phyloP scores from a whole-genome alignment of 64 coral and sea anemone species.

The Hydrozoanthus tunicans region DNA sequence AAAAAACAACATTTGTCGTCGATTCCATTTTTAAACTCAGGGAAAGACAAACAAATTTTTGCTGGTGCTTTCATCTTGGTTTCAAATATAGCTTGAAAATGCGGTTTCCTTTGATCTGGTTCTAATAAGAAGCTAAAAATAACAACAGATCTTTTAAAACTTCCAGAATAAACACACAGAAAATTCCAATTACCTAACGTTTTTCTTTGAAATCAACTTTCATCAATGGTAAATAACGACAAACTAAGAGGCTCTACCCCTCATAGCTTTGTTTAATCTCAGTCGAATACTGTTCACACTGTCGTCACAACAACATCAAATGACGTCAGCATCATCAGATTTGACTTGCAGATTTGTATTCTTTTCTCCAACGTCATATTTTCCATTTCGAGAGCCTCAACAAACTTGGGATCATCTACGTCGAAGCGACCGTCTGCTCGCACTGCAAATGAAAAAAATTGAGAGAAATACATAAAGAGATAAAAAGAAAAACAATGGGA shows the following conservation, averaged over 20 bases:
- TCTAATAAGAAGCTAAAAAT: no score
- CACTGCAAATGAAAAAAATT: constrained; percentile 55
- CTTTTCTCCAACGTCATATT: constrained; percentile 76
- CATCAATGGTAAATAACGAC: not conserved
- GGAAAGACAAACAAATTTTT: no score
- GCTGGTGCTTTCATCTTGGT: no score
- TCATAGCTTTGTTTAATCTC: not conserved
- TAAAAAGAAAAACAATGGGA: not conserved
- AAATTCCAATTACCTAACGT: no score
- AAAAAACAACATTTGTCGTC: no score
- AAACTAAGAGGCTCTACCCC: no score
- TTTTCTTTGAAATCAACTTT: not conserved
- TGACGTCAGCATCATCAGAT: constrained; percentile 98
- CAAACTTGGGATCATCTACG: constrained; percentile 76
- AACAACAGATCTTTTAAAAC: no score
- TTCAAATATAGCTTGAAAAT: no score
- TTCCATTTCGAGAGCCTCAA: constrained; percentile 83
- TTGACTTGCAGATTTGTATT: constrained; percentile 89
- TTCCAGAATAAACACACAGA: no score
- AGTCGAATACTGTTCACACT: constrained; percentile 44
- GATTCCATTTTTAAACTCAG: no score
- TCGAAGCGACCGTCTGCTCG: constrained; percentile 71
- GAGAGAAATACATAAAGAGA: not conserved
- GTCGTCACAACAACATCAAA: constrained; percentile 74
- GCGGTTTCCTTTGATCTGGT: no score